phyloP scores from a whole-genome alignment of 2,113 vertebrate genomes.

The Rhegmatorhina hoffmannsi region DNA sequence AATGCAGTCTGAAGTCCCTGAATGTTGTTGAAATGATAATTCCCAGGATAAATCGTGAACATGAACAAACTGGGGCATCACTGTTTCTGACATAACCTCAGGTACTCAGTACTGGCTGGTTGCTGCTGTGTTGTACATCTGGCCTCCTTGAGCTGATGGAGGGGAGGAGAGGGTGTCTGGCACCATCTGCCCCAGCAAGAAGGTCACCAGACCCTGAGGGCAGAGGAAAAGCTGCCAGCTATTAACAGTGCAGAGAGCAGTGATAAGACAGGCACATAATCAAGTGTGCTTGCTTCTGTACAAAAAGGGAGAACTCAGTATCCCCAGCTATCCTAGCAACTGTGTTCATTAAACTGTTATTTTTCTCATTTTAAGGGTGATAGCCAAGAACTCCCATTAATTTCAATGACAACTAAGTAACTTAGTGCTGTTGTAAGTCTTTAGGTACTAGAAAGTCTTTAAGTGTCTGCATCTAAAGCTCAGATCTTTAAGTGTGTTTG shows the following conservation, averaged over 20 bases:
- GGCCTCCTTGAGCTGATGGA: not conserved
- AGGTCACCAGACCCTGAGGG: not conserved
- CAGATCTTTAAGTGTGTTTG: not conserved
- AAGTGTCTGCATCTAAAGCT: not conserved
- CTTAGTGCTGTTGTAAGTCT: not conserved
- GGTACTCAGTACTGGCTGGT: not conserved
- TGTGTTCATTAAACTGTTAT: not conserved
- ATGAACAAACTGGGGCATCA: not conserved
- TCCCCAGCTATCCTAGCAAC: conserved; percentile 19
- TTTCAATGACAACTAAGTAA: not conserved
- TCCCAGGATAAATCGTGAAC: not conserved
- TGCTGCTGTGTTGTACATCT: not conserved
- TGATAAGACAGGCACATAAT: not conserved
- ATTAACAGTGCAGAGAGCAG: not conserved
- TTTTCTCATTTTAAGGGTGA: conserved; percentile 19
- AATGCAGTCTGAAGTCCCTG: not conserved
- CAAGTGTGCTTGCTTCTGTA: not conserved
- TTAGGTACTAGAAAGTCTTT: not conserved
- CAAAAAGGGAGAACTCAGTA: not conserved
- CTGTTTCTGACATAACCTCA: not conserved
- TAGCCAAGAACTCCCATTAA: not conserved
- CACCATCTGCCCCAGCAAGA: not conserved
- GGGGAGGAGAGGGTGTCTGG: not conserved
- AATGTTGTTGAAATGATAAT: not conserved
- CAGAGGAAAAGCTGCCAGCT: not conserved